These are phyloP conservation scores for Fissipunctia ypsillon DNA, from an alignment of 2,888 invertebrate genomes.

Conservation along the genomic window DNA sequence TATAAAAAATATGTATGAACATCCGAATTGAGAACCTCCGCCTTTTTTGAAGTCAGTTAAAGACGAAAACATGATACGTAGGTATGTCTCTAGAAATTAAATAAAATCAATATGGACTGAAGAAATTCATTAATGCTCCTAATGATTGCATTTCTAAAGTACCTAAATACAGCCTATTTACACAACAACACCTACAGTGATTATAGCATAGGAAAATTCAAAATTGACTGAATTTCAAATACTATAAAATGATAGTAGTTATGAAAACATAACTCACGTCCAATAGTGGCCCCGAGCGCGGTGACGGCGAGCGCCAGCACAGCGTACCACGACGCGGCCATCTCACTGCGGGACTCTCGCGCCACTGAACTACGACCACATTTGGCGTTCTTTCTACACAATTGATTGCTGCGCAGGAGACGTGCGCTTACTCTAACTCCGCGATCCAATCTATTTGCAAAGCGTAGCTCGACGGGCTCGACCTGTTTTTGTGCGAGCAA, in stretches of 20 bases:
- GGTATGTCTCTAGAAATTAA: neutral
- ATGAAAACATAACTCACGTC: conserved; percentile 81
- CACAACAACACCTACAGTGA: too few relatives aligned
- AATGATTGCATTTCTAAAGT: too few relatives aligned
- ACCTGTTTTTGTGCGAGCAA: conserved; percentile 9
- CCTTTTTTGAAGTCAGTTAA: too few relatives aligned
- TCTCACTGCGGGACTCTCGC: conserved; percentile 80
- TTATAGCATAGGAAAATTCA: neutral
- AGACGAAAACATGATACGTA: neutral
- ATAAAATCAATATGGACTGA: neutral
- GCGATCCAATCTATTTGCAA: conserved; percentile 26
- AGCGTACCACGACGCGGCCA: conserved; percentile 85
- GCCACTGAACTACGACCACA: conserved; percentile 82
- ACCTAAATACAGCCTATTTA: neutral
- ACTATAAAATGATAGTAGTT: conserved; percentile 25
- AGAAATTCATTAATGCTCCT: neutral
- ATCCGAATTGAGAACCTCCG: too few relatives aligned
- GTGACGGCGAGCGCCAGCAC: conserved; percentile 83
- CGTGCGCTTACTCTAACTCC: conserved; percentile 23
- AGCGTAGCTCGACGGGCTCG: conserved; percentile 30
- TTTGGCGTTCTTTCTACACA: conserved; percentile 84
- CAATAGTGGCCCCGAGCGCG: conserved; percentile 85
- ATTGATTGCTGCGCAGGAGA: conserved; percentile 77
- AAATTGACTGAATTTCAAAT: conserved; percentile 19
- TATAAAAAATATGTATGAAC: too few relatives aligned